Base-by-base conservation (phyloP, 2,113 vertebrate genomes). In the Colius striatus region DNA sequence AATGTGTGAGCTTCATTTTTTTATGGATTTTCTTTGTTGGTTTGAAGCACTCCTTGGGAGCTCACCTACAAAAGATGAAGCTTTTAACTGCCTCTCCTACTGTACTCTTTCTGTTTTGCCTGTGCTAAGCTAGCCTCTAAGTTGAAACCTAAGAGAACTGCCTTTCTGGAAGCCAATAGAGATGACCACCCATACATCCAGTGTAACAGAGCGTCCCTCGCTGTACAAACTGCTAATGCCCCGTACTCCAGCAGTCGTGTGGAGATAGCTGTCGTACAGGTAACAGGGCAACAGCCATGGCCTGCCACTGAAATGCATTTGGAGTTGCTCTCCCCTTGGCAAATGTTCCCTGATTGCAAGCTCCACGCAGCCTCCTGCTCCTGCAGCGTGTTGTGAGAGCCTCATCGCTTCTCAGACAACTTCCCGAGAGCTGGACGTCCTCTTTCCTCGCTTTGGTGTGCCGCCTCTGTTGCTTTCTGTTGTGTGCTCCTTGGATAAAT, bases 371-470 rank as follows among this genome's bases (percentile, higher is more conserved):
- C 17, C 43, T 62, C 16, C 67, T 1, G 1, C 41, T 72, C 53
- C n/a, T 41, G 29, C 51, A 15, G 65, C 2, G 2, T 16, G 29
- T 76, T 93, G 54, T 60, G 38, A 34, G 67, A 60, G 22, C 32
- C 66, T 25, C 16, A 26, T 34, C 21, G 21, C 9, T 93, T 60
- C 47, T 36, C 72, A 72, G 51, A 13, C 45, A 55, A 3, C 13
- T 87, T 61, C 23, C 2, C 0, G 29, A 71, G 51, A 78, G 47
- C 16, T 1, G 6, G 5, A 25, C 12, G 11, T n/a, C 32, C 47
- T 73, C 63, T 32, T 25, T 34, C 51, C 55, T 81, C 4, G 2
- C 60, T 43, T 70, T 0, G 0, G 8, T 3, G 6, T 73, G 60
- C 45, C 22, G 4, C 57, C 34, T 63, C 63, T 25, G 10, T 50